Evolutionary conservation across 2,888 invertebrate species (phyloP), one percentile per base, ranked within the genome.

Genomic region (Diachrysia chrysitis): DNA sequence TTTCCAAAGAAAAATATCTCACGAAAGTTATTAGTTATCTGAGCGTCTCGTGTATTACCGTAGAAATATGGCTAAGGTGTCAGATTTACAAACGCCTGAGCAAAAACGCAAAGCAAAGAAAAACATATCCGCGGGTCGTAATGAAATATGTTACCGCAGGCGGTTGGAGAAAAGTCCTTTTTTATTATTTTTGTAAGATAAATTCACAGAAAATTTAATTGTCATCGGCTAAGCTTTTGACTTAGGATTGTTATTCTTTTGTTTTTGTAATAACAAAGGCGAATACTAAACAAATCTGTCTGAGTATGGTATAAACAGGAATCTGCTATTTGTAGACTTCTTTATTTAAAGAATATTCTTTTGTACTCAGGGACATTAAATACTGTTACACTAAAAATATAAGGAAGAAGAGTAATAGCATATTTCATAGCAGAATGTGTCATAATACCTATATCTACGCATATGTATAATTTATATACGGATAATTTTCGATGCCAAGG

Each of bases 101-200:
- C 71, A 79, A 85, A 86, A 83, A 82, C 79, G 71, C 65, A 78
- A 72, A 84, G 88, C 89, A 88, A 86, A 79, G 78, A 78, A 70
- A 78, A 69, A 78, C 79, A 78, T 80, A 81, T 78, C 82, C 79
- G 75, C 76, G 78, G 70, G 76, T 63, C 74, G 81, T 83, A 86
- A 87, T 87, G 84, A 87, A 87, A 87, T 86, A 88, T 86, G 82
- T 85, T 82, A 79, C 87, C 86, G 84, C 86, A 85, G 86, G 87
- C 87, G 86, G 75, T 80, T 81, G 74, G 73, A 78, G 76, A 69
- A 79, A 81, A 81, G 75, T n/a, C 71, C 79, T 78, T 84, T 79
- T 75, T 78, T 81, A 76, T 81, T 71, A 76, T 78, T 83, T 69
- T 70, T 66, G 57, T 61, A 63, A 63, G 72, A 82, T 74, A 70